Conservation (phyloP, 92 coral and sea anemone species). For the Palythoa grandis region DNA sequence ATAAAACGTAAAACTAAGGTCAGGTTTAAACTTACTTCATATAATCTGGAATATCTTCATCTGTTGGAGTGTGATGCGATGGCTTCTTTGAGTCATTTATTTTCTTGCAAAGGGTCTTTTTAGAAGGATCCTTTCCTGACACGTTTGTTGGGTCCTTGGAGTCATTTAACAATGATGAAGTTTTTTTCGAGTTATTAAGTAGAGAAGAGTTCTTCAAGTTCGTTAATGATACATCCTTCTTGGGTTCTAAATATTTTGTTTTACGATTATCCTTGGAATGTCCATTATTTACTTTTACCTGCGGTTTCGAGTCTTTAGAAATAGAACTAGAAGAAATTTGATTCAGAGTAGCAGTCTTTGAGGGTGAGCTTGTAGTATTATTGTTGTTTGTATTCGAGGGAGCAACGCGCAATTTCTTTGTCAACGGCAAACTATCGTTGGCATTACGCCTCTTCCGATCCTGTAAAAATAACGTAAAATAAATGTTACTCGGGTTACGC, state of each 20-base stretch:
- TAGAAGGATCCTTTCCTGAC: conserved; percentile 18
- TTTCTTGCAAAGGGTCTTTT: background rate
- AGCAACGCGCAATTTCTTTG: conserved; percentile 86
- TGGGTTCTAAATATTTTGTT: conserved; percentile 37
- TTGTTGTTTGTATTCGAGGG: conserved; percentile 73
- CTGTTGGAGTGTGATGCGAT: background rate
- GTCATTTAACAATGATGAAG: background rate
- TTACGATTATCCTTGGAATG: conserved; percentile 14
- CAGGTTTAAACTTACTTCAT: conserved; percentile 36
- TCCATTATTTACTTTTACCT: conserved; percentile 22
- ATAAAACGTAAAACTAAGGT: background rate
- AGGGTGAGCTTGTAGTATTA: conserved; percentile 45
- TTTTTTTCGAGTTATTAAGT: background rate
- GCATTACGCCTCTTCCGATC: conserved; percentile 41
- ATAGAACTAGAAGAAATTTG: conserved; percentile 7
- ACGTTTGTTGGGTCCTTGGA: background rate
- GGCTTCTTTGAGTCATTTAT: background rate
- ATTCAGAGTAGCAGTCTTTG: conserved; percentile 16
- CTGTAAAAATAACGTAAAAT: conserved; percentile 8
- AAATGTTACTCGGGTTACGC: background rate
- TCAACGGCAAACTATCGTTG: conserved; percentile 55
- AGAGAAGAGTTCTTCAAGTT: conserved; percentile 14
- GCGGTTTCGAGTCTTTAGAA: conserved; percentile 20
- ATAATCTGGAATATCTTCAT: conserved; percentile 39
- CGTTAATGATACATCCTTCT: conserved; percentile 26